Conservation (phyloP, 2,888 invertebrate species). For the Agonopterix subpropinquella region DNA sequence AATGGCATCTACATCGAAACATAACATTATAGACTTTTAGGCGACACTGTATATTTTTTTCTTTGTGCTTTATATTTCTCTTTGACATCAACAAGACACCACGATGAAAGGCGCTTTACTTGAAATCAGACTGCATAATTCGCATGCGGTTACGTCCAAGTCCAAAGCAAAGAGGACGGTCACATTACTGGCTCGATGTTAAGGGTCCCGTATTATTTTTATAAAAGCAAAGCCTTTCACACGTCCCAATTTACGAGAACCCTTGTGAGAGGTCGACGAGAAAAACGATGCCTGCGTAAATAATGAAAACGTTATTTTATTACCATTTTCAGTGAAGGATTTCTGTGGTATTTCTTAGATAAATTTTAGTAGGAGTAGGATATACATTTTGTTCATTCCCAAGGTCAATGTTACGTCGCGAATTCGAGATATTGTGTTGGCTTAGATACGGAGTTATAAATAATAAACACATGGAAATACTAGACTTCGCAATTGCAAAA, state of each 20-base stretch:
- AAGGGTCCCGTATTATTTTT: slow-evolving; percentile 19
- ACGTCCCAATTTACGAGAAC: slow-evolving; percentile 25
- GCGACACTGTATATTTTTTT: too few species aligned
- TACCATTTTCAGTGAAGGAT: slow-evolving; percentile 11
- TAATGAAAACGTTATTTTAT: slow-evolving; percentile 28
- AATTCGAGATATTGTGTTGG: too few species aligned
- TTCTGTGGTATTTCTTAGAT: slow-evolving; percentile 14
- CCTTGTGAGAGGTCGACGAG: slow-evolving; percentile 15
- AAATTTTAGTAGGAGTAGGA: background rate
- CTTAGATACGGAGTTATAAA: too few species aligned
- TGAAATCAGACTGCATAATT: too few species aligned
- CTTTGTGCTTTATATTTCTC: too few species aligned
- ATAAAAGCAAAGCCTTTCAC: slow-evolving; percentile 22
- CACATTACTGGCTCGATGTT: slow-evolving; percentile 7
- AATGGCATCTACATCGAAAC: too few species aligned
- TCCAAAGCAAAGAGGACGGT: background rate
- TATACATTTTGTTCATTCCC: background rate
- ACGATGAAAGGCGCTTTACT: too few species aligned
- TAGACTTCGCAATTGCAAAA: too few species aligned
- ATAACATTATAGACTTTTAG: too few species aligned
- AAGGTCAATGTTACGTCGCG: background rate
- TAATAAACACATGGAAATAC: too few species aligned
- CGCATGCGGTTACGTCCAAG: background rate
- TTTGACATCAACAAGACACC: too few species aligned
- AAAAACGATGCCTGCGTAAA: slow-evolving; percentile 23